Percentiles rank a stretch among this genome's conserved stretches.
phyloP scores from a whole-genome alignment of 2,113 vertebrate species.

The Heliornis fulica region DNA sequence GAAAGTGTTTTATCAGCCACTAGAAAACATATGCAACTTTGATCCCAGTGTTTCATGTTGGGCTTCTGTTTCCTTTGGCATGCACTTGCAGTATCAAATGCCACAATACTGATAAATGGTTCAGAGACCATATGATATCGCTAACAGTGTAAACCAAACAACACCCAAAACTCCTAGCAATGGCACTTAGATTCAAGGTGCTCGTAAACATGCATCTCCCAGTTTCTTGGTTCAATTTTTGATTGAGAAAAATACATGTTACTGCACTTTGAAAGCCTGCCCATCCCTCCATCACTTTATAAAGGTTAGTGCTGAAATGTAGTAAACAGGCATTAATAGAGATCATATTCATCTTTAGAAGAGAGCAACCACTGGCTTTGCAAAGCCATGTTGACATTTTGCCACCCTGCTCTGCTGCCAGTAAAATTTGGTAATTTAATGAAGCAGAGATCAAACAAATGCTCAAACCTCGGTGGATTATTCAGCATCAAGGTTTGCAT shows the following conservation, averaged over 20 bases:
- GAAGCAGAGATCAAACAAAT: constrained; percentile 67
- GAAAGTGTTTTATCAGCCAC: constrained; percentile 11
- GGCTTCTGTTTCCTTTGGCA: constrained; percentile 43
- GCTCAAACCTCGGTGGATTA: constrained; percentile 42
- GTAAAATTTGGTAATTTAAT: constrained; percentile 70
- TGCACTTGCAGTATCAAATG: neutral
- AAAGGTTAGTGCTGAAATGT: constrained; percentile 34
- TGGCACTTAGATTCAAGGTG: neutral
- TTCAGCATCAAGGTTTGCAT: constrained; percentile 59
- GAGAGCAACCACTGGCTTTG: constrained; percentile 56
- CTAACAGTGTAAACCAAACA: neutral
- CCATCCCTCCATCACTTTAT: neutral
- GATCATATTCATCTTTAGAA: constrained; percentile 65
- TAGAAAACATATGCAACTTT: constrained; percentile 45
- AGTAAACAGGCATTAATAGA: constrained; percentile 55
- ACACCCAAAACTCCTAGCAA: neutral
- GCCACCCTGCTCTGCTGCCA: constrained; percentile 50
- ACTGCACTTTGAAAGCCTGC: constrained; percentile 19
- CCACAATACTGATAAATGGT: neutral
- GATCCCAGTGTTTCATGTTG: constrained; percentile 27
- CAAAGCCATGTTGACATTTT: constrained; percentile 66
- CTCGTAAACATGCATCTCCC: neutral
- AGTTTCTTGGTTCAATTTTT: constrained; percentile 33
- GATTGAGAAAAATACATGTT: constrained; percentile 50
- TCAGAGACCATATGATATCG: neutral